Evolutionary conservation across 2,888 invertebrate genomes (phyloP), one percentile per base, ranked within the genome.

Genomic region (Drosophila subquinaria): DNA sequence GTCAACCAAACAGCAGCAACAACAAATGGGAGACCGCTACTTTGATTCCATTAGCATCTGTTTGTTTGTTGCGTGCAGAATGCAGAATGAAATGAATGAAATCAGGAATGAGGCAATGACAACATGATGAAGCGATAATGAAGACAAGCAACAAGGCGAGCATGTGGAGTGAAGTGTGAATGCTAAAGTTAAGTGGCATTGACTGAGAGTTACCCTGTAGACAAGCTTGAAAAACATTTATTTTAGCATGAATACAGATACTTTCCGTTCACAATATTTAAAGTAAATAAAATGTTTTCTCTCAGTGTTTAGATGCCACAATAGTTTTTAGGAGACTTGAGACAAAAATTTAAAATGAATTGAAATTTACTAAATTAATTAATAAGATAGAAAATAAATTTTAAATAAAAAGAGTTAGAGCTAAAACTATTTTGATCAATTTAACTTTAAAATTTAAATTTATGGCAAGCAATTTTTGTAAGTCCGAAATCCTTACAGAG

Each of bases 41-140:
- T 57, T 67, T 61, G 56, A 65, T 64, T 71, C 53, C 73, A 87
- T 89, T 87, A 70, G 80, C 73, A 65, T 64, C 68, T 52, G 57
- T 66, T 71, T 65, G 55, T 63, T 62, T 67, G 55, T 63, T 62
- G 62, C 35, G 69, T 53, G 23, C 55, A 67, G 70, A 81, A 76
- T 76, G 76, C 69, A 71, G 60, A 71, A 64, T 64, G 63, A 4
- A 23, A 23, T 23, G 23, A 23, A 23, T 23, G 20, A 81, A 73
- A 15, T 36, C 36, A 36, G 15, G 15, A 40, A 74, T 71, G 70
- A 66, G 65, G 80, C 68, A 72, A 82, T 65, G 33, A 11, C 43
- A 55, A 42, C 52, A 45, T 52, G 68, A 60, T 59, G 50, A 53
- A 42, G 68, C 50, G 67, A 64, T 51, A 69, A 56, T 59, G 62